Base-by-base conservation (phyloP, 2,888 invertebrate species). In the Augiades crinisus region DNA sequence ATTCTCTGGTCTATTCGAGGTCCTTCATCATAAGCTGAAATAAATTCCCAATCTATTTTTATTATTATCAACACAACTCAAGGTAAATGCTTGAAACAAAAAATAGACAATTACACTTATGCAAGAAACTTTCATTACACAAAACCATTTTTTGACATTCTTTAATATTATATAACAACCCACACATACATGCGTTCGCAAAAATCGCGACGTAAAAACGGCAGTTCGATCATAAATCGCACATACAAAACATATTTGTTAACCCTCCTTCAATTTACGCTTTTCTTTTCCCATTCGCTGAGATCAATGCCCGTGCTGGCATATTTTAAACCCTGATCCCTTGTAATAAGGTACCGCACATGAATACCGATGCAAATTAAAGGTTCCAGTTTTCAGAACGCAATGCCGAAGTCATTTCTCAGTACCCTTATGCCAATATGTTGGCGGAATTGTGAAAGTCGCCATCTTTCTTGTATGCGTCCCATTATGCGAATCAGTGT, bases 341-440 rank as follows among this genome's bases (percentile, higher is more conserved):
- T 41, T 34, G 47, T 38, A 49, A 61, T 60, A 61, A 56, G 44
- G 43, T 33, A 17, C 16, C 57, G 57, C 62, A 64, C 56, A 61
- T 57, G 64, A 57, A 61, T 49, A 64, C 60, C 56, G 56, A 66
- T 70, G 68, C 66, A 75, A 80, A 81, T 79, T 75, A 73, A 69
- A 67, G 71, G 72, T 68, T 61, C 67, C 67, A 67, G 70, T 78
- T 81, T 81, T 71, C 76, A 71, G 65, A 65, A 64, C 69, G 70
- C 72, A 72, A 73, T 68, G 73, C 65, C 62, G 56, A 62, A 68
- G 74, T 77, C 70, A 82, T 84, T 83, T 84, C 81, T 84, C 81
- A 81, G n/a, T 27, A 41, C 76, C 72, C 77, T 76, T 75, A 78
- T 69, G 74, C 59, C 83, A 85, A 85, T 86, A 86, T 84, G 81